Percentiles rank a stretch among this genome's conserved stretches.
Evolutionary conservation across 2,797 vertebrate genomes (phyloP).

Genomic region (Parauchenoglanis punctatus): DNA sequence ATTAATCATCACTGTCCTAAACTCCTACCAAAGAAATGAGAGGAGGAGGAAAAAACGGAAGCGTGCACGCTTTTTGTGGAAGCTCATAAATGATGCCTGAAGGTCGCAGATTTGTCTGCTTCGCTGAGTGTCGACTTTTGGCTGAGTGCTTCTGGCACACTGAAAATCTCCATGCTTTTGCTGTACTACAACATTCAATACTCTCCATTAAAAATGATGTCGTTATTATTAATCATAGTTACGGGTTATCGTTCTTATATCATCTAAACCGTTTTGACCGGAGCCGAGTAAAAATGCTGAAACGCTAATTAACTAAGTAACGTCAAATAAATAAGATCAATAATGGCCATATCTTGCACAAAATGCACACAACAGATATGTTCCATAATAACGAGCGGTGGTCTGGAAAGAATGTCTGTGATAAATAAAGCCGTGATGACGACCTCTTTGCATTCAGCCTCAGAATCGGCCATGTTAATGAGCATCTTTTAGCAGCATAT

Average conservation of each 20-base stretch:
- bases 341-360: background rate
- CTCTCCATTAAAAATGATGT: no score
- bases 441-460: background rate
- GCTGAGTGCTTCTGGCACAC: slow-evolving; percentile 35
- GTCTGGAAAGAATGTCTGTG: background rate
- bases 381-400: background rate
- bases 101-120: slow-evolving; percentile 49
- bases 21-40: slow-evolving; percentile 23
- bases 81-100: slow-evolving; percentile 51
- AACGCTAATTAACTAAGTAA: background rate
- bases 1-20: slow-evolving; percentile 50
- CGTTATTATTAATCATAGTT: background rate
- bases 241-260: background rate
- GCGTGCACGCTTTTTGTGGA: slow-evolving; percentile 17
- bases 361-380: background rate
- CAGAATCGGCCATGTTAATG: background rate
- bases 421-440: background rate
- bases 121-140: slow-evolving; percentile 34
- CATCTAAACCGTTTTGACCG: background rate
- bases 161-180: background rate
- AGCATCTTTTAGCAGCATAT: background rate
- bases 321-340: background rate
- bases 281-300: background rate
- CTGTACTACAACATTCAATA: background rate
- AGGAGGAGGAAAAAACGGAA: slow-evolving; percentile 23